phyloP scores from a whole-genome alignment of 2,888 invertebrate genomes.

The Panopea generosa region DNA sequence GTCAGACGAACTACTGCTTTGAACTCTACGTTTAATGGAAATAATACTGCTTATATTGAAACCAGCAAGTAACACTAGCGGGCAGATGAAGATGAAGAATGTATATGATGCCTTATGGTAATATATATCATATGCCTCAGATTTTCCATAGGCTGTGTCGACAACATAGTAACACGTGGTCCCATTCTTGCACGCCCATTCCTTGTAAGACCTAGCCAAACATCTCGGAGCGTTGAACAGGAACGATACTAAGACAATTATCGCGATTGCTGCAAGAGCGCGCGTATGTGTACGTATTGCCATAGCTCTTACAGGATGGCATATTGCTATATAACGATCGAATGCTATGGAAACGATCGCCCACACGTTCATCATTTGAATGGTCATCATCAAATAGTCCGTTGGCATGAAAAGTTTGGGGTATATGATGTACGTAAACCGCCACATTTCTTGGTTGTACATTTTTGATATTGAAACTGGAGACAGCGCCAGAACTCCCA shows the following conservation, averaged over 20 bases:
- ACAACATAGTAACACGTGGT: slow-evolving; percentile 62
- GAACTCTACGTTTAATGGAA: slow-evolving; percentile 79
- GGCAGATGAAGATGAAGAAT: slow-evolving; percentile 76
- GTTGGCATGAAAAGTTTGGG: slow-evolving; percentile 76
- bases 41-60: slow-evolving; percentile 76
- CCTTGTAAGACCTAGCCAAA: slow-evolving; percentile 65
- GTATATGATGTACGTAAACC: slow-evolving; percentile 74
- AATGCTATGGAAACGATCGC: slow-evolving; percentile 81
- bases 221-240: slow-evolving; percentile 79
- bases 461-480: slow-evolving; percentile 67
- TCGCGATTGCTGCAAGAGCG: slow-evolving; percentile 71
- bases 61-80: slow-evolving; percentile 72
- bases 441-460: slow-evolving; percentile 61
- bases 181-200: slow-evolving; percentile 20
- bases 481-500: slow-evolving; percentile 64
- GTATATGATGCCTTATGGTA: slow-evolving; percentile 75
- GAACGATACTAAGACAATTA: slow-evolving; percentile 69
- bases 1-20: slow-evolving; percentile 74
- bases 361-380: slow-evolving; percentile 82
- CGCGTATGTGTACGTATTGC: slow-evolving; percentile 74
- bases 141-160: slow-evolving; percentile 71
- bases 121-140: slow-evolving; percentile 65
- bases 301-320: slow-evolving; percentile 80
- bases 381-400: slow-evolving; percentile 78
- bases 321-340: slow-evolving; percentile 82